Percentiles rank a stretch among this genome's conserved stretches.
Conservation (phyloP, 2,888 invertebrate species). For the Tetramorium bicarinatum region DNA sequence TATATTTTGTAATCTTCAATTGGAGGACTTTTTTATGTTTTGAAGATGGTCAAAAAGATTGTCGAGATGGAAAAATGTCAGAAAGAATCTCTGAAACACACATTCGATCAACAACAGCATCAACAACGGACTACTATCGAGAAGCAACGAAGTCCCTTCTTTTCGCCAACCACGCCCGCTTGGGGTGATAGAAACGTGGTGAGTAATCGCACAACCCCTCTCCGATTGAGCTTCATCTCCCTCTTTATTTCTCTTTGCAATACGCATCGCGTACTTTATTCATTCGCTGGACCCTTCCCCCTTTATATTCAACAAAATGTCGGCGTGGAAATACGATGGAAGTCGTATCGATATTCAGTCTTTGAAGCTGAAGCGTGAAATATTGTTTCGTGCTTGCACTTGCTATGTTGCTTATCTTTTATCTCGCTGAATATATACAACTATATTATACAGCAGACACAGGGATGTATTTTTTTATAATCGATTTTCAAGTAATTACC, state of each 20-base stretch:
- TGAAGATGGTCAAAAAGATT: neutral
- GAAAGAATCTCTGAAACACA: neutral
- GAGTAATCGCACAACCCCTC: constrained; percentile 41
- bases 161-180: neutral
- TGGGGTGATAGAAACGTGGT: constrained; percentile 35
- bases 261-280: constrained; percentile 22
- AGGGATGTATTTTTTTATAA: neutral
- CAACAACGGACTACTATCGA: neutral
- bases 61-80: neutral
- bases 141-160: neutral
- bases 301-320: constrained; percentile 70
- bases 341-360: constrained; percentile 21
- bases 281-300: constrained; percentile 37
- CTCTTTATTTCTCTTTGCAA: constrained; percentile 19
- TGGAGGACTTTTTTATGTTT: neutral
- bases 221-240: constrained; percentile 32
- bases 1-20: neutral
- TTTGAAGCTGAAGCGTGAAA: neutral
- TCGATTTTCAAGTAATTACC: neutral
- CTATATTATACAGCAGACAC: neutral
- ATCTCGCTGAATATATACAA: neutral
- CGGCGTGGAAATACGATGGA: constrained; percentile 22
- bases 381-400: neutral
- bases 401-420: neutral
- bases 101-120: neutral